Evolutionary conservation across 1,140 invertebrate genomes (phyloP), one percentile per base, ranked within the genome.

Genomic region (Drusus annulatus): DNA sequence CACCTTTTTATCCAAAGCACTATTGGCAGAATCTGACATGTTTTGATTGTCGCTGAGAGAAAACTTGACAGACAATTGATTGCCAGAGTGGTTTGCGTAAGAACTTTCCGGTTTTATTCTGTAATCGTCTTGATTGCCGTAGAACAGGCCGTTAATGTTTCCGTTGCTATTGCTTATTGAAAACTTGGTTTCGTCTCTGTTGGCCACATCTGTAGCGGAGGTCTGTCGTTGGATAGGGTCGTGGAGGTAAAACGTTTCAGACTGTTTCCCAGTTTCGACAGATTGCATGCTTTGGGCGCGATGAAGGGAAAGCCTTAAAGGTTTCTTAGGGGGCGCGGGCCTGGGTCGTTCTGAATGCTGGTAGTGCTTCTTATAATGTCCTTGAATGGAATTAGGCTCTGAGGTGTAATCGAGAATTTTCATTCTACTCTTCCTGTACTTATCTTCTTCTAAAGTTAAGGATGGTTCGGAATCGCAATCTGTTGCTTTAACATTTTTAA

Each of bases 281-380:
- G 94, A 95, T 83, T 96, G 95, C 19, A 96, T 90, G 87, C 95
- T 96, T 10, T 93, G 91, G 0, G 95, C 94, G 82, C 95, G 92
- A 85, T 96, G 95, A 1, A 97, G 86, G 0, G 95, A 96, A 3
- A 97, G 86, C 5, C 96, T 89, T 0, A 96, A 84, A 0, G 96
- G 96, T 85, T 97, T 97, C 84, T 95, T 94, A 17, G 96, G 96
- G 4, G 96, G 95, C 17, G 93, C 93, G 4, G 95, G 95, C 36
- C 93, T 88, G 1, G 89, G 90, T 84, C 87, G 91, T 3, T 85
- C 84, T 56, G 86, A 83, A 51, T 83, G 80, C 7, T 88, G 86
- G 2, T 88, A 86, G 51, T 88, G 85, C 84, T 91, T 91, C 60
- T 87, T 88, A 81, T 89, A 90, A 75, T 90, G 87, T 69, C 89